Conservation (phyloP, 2,797 vertebrate genomes). For the Nyctalus aviator region DNA sequence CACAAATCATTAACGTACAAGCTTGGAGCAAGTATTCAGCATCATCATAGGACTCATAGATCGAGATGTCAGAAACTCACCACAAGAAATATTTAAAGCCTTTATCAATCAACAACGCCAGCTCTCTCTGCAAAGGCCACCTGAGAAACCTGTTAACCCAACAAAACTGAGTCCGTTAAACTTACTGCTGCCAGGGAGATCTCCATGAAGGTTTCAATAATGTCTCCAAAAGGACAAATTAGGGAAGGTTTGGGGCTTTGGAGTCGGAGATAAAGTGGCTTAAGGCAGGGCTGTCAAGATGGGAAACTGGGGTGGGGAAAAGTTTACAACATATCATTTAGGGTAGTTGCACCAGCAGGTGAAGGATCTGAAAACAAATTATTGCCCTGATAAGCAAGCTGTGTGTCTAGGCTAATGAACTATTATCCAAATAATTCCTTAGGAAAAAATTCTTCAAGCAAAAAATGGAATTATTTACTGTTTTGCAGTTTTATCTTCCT, state of each 20-base stretch:
- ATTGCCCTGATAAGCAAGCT: not conserved
- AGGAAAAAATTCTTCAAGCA: not conserved
- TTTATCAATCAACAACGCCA: constrained; percentile 28
- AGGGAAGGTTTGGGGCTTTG: not conserved
- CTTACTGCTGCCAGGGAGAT: not conserved
- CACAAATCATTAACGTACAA: not conserved
- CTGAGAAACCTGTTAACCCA: constrained; percentile 16
- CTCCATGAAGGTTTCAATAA: not conserved
- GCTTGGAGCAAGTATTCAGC: not conserved
- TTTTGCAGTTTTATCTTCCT: constrained; percentile 1
- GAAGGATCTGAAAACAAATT: not conserved
- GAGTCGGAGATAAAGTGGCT: not conserved
- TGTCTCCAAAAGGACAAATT: not conserved
- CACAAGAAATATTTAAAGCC: not conserved
- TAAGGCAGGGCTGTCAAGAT: not conserved
- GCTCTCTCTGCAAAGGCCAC: not conserved
- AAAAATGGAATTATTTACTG: not conserved
- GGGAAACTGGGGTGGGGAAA: not conserved
- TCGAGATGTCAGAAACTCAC: not conserved
- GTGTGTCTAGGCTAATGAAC: not conserved
- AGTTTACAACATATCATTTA: not conserved
- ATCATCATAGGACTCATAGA: not conserved
- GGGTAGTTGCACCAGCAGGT: not conserved
- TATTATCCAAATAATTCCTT: not conserved
- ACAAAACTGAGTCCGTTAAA: not conserved